These are phyloP conservation scores for Trissolcus japonicus DNA, from an alignment of 2,888 invertebrate species.

Conservation along the genomic window DNA sequence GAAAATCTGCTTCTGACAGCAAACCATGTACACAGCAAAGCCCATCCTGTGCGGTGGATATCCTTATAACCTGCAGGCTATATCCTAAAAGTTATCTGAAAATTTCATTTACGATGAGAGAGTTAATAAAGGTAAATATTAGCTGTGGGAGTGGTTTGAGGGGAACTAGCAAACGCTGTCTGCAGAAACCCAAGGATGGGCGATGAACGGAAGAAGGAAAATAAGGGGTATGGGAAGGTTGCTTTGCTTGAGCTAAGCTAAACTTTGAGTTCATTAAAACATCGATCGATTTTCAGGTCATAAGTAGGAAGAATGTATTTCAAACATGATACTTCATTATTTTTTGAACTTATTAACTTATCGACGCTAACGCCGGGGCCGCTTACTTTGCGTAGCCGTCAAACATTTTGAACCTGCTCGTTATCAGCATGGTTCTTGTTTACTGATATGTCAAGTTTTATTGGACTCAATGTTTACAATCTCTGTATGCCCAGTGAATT, in stretches of 20 bases:
- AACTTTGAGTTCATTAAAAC: slow-evolving; percentile 72
- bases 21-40: slow-evolving; percentile 58
- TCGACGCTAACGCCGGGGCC: slow-evolving; percentile 25
- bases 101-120: slow-evolving; percentile 75
- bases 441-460: slow-evolving; percentile 23
- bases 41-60: slow-evolving; percentile 63
- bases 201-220: slow-evolving; percentile 59
- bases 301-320: slow-evolving; percentile 66
- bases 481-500: slow-evolving; percentile 3
- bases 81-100: slow-evolving; percentile 76
- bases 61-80: slow-evolving; percentile 72
- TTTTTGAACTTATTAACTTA: slow-evolving; percentile 53
- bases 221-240: slow-evolving; percentile 58
- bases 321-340: slow-evolving; percentile 58
- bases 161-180: slow-evolving; percentile 66
- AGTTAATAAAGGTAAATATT: slow-evolving; percentile 76
- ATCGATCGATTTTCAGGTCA: slow-evolving; percentile 67
- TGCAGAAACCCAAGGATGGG: slow-evolving; percentile 64
- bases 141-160: slow-evolving; percentile 73
- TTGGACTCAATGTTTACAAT: slow-evolving; percentile 12
- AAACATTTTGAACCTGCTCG: slow-evolving; percentile 26
- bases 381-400: slow-evolving; percentile 24
- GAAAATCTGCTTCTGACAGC: slow-evolving; percentile 70
- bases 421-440: slow-evolving; percentile 12
- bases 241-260: slow-evolving; percentile 60